Evolutionary conservation across 2,888 invertebrate species (phyloP).

Genomic region (Eristalinus aeneus): DNA sequence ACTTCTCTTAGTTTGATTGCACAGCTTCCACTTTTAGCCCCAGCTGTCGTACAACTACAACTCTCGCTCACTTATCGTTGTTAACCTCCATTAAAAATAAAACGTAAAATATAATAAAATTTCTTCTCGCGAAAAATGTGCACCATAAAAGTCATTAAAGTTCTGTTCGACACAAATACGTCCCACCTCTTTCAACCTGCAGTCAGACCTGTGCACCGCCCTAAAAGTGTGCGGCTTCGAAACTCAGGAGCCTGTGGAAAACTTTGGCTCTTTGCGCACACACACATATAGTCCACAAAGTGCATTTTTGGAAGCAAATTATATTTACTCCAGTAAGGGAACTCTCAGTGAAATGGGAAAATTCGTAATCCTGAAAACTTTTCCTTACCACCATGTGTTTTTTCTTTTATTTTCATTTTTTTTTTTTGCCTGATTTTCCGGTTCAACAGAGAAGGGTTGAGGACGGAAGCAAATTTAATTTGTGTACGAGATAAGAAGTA

Average conservation of each 20-base stretch:
- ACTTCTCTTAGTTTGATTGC: slow-evolving; percentile 26
- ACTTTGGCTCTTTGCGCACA: slow-evolving; percentile 33
- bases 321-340: slow-evolving; percentile 65
- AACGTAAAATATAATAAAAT: not conserved
- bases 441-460: not conserved
- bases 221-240: not conserved
- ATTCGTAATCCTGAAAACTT: slow-evolving; percentile 56
- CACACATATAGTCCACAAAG: slow-evolving; percentile 28
- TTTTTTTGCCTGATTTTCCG: not conserved
- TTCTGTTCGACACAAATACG: slow-evolving; percentile 35
- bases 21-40: slow-evolving; percentile 2
- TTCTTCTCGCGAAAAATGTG: slow-evolving; percentile 13
- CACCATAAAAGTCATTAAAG: slow-evolving; percentile 60
- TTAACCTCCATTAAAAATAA: slow-evolving; percentile 11
- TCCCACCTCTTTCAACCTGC: slow-evolving; percentile 23
- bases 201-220: not conserved
- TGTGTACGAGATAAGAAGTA: slow-evolving; percentile 56
- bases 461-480: slow-evolving; percentile 49
- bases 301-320: slow-evolving; percentile 58
- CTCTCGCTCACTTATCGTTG: slow-evolving; percentile 5
- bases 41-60: slow-evolving; percentile 1
- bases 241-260: not conserved
- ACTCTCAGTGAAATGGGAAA: slow-evolving; percentile 62
- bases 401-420: not conserved
- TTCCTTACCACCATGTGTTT: slow-evolving; percentile 7